phyloP scores from a whole-genome alignment of 1,140 invertebrate genomes.

The Heliconius congener region DNA sequence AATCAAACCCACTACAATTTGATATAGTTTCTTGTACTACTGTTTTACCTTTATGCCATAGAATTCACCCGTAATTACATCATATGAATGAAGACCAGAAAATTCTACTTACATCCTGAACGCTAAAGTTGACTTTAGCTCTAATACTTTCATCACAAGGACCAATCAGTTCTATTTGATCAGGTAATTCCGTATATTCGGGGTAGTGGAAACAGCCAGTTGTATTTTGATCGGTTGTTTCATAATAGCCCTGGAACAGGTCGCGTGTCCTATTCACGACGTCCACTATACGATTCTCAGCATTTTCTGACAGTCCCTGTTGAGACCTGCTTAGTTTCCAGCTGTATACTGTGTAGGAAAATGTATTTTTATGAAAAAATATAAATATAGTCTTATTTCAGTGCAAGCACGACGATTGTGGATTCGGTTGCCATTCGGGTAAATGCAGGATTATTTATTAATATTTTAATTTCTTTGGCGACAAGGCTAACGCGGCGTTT shows the following conservation, averaged over 20 bases:
- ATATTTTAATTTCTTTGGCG: too few relatives aligned
- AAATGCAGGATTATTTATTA: too few relatives aligned
- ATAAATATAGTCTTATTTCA: too few relatives aligned
- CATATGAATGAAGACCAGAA: not conserved
- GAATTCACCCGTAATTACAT: too few relatives aligned
- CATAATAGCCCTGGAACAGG: slow-evolving; percentile 60
- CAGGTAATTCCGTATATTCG: slow-evolving; percentile 46
- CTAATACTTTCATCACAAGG: slow-evolving; percentile 57
- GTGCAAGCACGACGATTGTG: too few relatives aligned
- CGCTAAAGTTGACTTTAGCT: slow-evolving; percentile 57
- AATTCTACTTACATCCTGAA: slow-evolving; percentile 49
- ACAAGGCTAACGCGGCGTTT: too few relatives aligned
- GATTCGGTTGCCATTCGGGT: too few relatives aligned
- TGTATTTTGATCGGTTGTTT: slow-evolving; percentile 53
- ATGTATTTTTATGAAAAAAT: not conserved
- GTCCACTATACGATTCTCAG: not conserved
- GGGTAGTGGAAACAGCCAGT: slow-evolving; percentile 70
- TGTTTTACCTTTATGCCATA: too few relatives aligned
- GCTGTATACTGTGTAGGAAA: slow-evolving; percentile 56
- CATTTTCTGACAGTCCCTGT: slow-evolving; percentile 33
- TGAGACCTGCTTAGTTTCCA: slow-evolving; percentile 65
- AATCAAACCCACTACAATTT: too few relatives aligned
- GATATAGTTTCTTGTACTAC: too few relatives aligned
- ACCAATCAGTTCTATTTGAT: slow-evolving; percentile 50
- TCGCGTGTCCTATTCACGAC: slow-evolving; percentile 29